Evolutionary conservation across 2,113 vertebrate genomes (phyloP), one percentile per base, ranked within the genome.

Genomic region (Proteles cristata): DNA sequence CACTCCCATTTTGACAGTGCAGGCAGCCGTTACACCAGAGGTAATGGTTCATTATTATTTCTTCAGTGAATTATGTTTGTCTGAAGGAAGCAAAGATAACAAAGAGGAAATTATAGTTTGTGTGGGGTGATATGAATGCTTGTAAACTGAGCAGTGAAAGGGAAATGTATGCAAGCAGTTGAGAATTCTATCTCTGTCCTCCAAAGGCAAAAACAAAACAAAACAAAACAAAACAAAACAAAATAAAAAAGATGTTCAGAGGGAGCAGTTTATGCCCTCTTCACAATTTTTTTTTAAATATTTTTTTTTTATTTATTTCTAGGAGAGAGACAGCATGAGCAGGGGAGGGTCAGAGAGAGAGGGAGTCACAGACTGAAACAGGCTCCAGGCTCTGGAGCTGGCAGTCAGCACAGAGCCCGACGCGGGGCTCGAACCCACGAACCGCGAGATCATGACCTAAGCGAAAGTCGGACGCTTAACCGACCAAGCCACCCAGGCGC

Each of bases 71-170:
- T 91, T 55, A 25, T 89, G 93, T 96, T 96, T 93, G 82, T 94
- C 86, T 97, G 86, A 95, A 97, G 94, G 89, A 95, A 93, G 86
- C 58, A 81, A 90, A 96, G 89, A 95, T 93, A 97, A 93, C 96
- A 98, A 97, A 94, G 93, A 90, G 96, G 91, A 97, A 97, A 96
- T 97, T 96, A 94, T 28, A 93, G 94, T 96, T 95, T 94, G 58
- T 92, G 93, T 68, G 77, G 45, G 61, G 58, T 77, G 91, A 96
- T 91, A 55, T 39, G 95, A 93, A 79, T 88, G 91, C 94, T 83
- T 88, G 83, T 88, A 97, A 95, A 82, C 74, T 11, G 0, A 93
- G 82, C 93, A 68, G 61, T 95, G 45, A 89, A 91, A 76, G 76
- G 79, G 33, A 81, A 77, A 35, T 53, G 33, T 39, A 25, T 0